A percentile compares a stretch with the other conserved stretches of the same genome.
Evolutionary conservation across 2,888 invertebrate species (phyloP).

Genomic region (Polyommatus icarus): DNA sequence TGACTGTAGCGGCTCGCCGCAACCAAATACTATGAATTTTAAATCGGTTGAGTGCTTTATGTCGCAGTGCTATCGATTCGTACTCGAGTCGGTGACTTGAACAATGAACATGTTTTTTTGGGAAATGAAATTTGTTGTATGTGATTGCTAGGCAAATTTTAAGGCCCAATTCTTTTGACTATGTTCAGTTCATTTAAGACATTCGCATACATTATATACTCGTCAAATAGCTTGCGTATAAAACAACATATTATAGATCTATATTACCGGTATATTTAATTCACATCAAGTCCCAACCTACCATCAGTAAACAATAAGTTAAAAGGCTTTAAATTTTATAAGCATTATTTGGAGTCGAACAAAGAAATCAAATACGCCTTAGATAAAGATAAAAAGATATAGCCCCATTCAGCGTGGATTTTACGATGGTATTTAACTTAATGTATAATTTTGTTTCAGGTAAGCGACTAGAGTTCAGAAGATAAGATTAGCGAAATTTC

Average conservation of each 20-base stretch:
- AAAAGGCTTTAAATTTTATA: not conserved
- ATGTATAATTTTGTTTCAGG: conserved; percentile 24
- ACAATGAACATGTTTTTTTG: not conserved
- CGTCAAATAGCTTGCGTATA: no score
- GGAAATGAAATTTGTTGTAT: not conserved
- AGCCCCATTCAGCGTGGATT: not conserved
- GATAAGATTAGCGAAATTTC: conserved; percentile 26
- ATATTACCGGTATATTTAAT: not conserved
- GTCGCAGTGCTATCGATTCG: conserved; percentile 16
- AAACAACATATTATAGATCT: no score
- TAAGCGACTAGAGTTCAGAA: conserved; percentile 17
- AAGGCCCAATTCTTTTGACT: not conserved
- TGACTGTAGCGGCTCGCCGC: not conserved
- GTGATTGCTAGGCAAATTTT: not conserved
- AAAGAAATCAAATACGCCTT: not conserved
- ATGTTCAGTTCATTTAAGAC: no score
- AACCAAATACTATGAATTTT: conserved; percentile 6
- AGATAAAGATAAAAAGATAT: not conserved
- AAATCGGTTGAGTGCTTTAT: conserved; percentile 12
- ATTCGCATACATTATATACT: no score
- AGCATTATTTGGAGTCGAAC: not conserved
- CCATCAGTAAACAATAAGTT: not conserved
- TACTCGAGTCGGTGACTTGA: not conserved
- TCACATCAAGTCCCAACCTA: not conserved
- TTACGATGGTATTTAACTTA: not conserved